phyloP scores from a whole-genome alignment of 2,797 vertebrate species.

The Lycodopsis pacificus region DNA sequence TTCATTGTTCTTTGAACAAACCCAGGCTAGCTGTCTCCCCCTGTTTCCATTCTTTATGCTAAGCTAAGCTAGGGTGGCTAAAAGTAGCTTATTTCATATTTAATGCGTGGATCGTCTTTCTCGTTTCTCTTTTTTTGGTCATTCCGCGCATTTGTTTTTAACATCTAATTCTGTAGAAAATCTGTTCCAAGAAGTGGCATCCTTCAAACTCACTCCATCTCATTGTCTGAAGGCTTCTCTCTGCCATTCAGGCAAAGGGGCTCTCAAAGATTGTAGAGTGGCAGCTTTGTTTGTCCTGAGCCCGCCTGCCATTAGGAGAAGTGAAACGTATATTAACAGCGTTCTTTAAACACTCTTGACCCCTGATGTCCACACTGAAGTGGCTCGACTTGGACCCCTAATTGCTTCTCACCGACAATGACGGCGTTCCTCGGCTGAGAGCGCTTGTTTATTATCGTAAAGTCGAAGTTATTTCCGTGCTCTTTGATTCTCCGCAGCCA shows the following conservation, averaged over 20 bases:
- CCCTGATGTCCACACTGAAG: constrained; percentile 55
- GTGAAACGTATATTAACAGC: constrained; percentile 71
- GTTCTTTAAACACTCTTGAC: constrained; percentile 74
- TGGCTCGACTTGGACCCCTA: constrained; percentile 61
- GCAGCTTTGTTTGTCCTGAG: constrained; percentile 59
- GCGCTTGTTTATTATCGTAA: constrained; percentile 55
- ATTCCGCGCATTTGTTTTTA: constrained; percentile 7
- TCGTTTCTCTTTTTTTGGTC: neutral
- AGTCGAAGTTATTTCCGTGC: constrained; percentile 58
- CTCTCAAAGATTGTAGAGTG: constrained; percentile 32
- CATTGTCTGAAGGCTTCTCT: constrained; percentile 20
- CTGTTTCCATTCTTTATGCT: neutral
- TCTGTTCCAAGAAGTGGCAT: neutral
- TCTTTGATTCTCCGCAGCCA: constrained; percentile 35
- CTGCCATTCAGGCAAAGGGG: constrained; percentile 31
- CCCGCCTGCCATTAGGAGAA: constrained; percentile 46
- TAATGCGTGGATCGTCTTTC: neutral
- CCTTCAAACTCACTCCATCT: constrained; percentile 29
- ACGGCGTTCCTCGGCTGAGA: constrained; percentile 42
- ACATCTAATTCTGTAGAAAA: neutral
- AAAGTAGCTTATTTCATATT: neutral
- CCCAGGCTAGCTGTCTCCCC: neutral
- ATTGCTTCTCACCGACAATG: constrained; percentile 74
- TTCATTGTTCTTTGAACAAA: neutral
- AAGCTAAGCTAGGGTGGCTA: neutral